Conservation (phyloP, 2,797 vertebrate genomes). For the Xenentodon cancila region DNA sequence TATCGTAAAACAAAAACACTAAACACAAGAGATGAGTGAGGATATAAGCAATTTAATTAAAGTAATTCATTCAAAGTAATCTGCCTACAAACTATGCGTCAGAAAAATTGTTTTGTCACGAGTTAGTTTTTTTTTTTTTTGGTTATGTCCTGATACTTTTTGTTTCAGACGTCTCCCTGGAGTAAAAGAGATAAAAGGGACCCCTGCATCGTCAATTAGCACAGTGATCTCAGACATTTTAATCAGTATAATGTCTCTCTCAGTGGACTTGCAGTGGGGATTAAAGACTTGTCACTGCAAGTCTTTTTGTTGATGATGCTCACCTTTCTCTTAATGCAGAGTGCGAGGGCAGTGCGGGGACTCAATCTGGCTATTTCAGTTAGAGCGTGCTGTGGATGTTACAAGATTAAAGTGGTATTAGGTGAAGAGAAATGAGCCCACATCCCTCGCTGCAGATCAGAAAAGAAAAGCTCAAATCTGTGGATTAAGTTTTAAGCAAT, state of each 20-base stretch:
- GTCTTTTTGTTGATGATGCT: conserved; percentile 31
- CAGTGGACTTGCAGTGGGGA: conserved; percentile 14
- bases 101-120: conserved; percentile 9
- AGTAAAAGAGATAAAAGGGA: conserved; percentile 26
- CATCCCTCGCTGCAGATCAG: conserved; percentile 22
- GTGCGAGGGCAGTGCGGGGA: conserved; percentile 4
- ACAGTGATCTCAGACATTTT: conserved; percentile 58
- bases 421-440: conserved; percentile 15
- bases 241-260: conserved; percentile 57
- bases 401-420: conserved; percentile 44
- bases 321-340: conserved; percentile 36
- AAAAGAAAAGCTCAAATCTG: conserved; percentile 10
- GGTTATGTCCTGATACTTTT: conserved; percentile 14
- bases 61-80: conserved; percentile 43
- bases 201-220: conserved; percentile 63
- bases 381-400: conserved; percentile 41
- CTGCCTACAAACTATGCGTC: conserved; percentile 15
- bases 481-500: neutral
- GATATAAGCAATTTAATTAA: conserved; percentile 35
- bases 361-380: conserved; percentile 53
- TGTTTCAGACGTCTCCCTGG: conserved; percentile 36
- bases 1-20: conserved; percentile 31
- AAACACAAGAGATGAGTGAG: conserved; percentile 24
- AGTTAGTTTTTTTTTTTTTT: conserved; percentile 18
- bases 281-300: conserved; percentile 34